phyloP scores from a whole-genome alignment of 2,888 invertebrate genomes.

The Spilarctia lutea region DNA sequence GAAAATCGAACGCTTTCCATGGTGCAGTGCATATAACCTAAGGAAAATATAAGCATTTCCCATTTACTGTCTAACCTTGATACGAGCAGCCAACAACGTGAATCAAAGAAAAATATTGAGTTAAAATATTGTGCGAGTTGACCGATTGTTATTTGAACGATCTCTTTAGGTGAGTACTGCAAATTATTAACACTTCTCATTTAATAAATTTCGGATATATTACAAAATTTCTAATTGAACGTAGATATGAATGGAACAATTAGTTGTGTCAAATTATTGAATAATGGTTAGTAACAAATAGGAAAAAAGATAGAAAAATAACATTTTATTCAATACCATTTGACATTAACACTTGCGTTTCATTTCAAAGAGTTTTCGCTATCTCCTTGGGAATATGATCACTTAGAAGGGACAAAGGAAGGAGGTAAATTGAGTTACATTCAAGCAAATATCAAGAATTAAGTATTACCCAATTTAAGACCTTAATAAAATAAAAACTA shows the following conservation, averaged over 20 bases:
- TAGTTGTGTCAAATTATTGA: not conserved
- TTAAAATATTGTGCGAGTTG: constrained; percentile 13
- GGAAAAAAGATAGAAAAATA: no score
- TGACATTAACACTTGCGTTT: no score
- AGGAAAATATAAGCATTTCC: constrained; percentile 58
- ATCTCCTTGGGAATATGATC: not conserved
- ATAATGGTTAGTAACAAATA: no score
- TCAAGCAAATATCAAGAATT: no score
- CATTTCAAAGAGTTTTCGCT: not conserved
- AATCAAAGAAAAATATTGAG: constrained; percentile 25
- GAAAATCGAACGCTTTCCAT: constrained; percentile 77
- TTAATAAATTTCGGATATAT: not conserved
- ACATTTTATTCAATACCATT: no score
- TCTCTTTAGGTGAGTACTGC: constrained; percentile 18
- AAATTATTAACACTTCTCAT: not conserved
- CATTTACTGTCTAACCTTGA: constrained; percentile 71
- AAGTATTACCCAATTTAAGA: no score
- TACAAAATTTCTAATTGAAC: not conserved
- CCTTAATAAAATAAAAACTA: no score
- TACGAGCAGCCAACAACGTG: constrained; percentile 34
- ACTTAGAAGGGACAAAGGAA: not conserved
- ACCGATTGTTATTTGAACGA: not conserved
- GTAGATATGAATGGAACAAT: not conserved
- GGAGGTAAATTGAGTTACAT: not conserved
- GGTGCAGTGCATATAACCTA: constrained; percentile 67